A percentile compares a stretch with the other conserved stretches of the same genome.
These are phyloP conservation scores for Lypha dubia DNA, from an alignment of 2,888 invertebrate genomes.

Conservation along the genomic window DNA sequence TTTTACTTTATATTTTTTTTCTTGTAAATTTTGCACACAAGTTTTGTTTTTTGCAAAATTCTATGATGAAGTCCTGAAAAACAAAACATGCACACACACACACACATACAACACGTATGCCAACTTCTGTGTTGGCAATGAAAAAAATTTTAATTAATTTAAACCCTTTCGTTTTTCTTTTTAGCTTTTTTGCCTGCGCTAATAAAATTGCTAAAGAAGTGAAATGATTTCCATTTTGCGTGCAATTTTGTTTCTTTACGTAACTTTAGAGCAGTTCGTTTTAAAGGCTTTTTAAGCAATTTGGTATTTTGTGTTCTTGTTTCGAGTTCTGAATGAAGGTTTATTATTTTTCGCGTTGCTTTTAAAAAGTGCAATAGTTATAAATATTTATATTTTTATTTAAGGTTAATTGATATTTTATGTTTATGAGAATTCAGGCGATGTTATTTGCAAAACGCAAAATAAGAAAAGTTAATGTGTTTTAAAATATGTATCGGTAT, in stretches of 20 bases:
- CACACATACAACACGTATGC: constrained; percentile 20
- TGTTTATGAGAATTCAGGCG: constrained; percentile 33
- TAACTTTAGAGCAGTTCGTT: not conserved
- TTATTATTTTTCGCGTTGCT: not conserved
- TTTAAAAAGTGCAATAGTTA: not conserved
- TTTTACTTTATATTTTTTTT: not conserved
- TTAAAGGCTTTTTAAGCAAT: constrained; percentile 1
- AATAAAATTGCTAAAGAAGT: constrained; percentile 25
- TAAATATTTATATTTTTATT: constrained; percentile 37
- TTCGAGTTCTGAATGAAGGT: constrained; percentile 23
- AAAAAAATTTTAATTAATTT: constrained; percentile 36
- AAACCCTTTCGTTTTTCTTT: constrained; percentile 14
- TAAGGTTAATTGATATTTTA: constrained; percentile 60
- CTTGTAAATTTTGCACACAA: not conserved
- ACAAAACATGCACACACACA: constrained; percentile 1
- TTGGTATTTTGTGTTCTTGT: constrained; percentile 14
- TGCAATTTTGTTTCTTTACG: constrained; percentile 48
- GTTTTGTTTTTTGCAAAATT: constrained; percentile 36
- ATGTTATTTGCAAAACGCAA: no score
- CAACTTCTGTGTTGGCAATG: constrained; percentile 7
- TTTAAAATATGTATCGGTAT: no score
- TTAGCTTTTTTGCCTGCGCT: not conserved
- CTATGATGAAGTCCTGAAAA: constrained; percentile 52
- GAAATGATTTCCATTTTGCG: constrained; percentile 59
- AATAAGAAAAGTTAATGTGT: no score